Evolutionary conservation across 2,888 invertebrate species (phyloP).

Genomic region (Spodoptera littoralis): DNA sequence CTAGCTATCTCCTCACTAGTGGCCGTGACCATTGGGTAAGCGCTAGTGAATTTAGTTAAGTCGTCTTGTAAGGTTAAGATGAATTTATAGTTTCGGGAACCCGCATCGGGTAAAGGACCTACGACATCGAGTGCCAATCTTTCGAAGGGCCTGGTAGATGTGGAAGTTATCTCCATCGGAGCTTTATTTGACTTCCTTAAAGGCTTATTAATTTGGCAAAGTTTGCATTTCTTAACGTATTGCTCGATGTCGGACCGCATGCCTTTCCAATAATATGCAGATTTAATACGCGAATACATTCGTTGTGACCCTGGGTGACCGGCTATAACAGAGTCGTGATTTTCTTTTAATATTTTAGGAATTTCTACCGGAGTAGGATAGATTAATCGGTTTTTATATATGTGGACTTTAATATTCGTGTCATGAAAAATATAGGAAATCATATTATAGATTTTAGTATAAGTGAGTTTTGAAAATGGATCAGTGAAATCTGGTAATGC

Average conservation of each 20-base stretch:
- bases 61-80: constrained; percentile 19
- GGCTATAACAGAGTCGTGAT: constrained; percentile 15
- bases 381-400: constrained; percentile 4
- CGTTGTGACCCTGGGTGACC: constrained; percentile 18
- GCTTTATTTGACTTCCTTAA: constrained; percentile 17
- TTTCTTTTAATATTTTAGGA: constrained; percentile 13
- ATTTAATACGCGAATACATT: constrained; percentile 20
- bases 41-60: constrained; percentile 13
- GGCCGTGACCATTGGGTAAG: constrained; percentile 8
- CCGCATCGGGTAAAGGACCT: constrained; percentile 14
- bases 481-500: constrained; percentile 8
- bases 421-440: constrained; percentile 12
- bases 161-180: constrained; percentile 15
- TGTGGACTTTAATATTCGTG: constrained; percentile 8
- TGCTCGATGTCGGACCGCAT: constrained; percentile 23
- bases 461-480: not conserved
- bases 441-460: constrained; percentile 12
- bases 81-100: constrained; percentile 3
- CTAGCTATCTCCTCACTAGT: constrained; percentile 15
- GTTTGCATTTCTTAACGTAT: constrained; percentile 21
- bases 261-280: constrained; percentile 22
- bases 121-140: constrained; percentile 13
- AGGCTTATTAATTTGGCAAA: constrained; percentile 26
- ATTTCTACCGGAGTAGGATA: constrained; percentile 10
- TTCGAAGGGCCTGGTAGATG: constrained; percentile 12